These are phyloP conservation scores for Drosophila lacicola DNA, from an alignment of 2,888 invertebrate genomes.

Conservation along the genomic window DNA sequence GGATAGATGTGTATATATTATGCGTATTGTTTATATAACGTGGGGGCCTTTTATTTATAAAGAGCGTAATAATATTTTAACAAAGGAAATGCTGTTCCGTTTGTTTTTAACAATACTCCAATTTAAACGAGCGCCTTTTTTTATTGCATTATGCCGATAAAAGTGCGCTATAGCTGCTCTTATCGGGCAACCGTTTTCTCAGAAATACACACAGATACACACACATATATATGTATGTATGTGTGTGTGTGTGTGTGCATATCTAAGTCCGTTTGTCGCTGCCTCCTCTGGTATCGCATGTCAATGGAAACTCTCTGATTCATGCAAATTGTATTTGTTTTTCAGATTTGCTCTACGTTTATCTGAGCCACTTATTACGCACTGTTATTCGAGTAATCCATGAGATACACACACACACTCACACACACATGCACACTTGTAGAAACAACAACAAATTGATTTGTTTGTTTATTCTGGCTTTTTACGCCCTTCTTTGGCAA, in stretches of 20 bases:
- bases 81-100: conserved; percentile 9
- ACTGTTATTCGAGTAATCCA: conserved; percentile 22
- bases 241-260: conserved; percentile 5
- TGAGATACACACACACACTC: neutral
- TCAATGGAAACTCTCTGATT: conserved; percentile 38
- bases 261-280: neutral
- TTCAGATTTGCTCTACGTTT: conserved; percentile 28
- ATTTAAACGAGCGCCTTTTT: neutral
- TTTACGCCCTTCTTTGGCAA: conserved; percentile 65
- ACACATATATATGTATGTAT: neutral
- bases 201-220: conserved; percentile 6
- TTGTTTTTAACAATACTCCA: conserved; percentile 2
- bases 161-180: conserved; percentile 9
- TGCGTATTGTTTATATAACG: too few relatives aligned
- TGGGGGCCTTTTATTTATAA: too few relatives aligned
- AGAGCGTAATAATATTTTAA: neutral
- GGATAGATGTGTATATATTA: too few relatives aligned
- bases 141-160: conserved; percentile 39
- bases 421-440: neutral
- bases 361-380: conserved; percentile 39
- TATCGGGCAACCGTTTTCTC: conserved; percentile 32
- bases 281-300: conserved; percentile 6
- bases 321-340: conserved; percentile 50
- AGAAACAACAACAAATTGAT: conserved; percentile 14
- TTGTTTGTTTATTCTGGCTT: conserved; percentile 33